These are phyloP conservation scores for Berghia stephanieae DNA, from an alignment of 1,140 invertebrate genomes.

Conservation along the genomic window DNA sequence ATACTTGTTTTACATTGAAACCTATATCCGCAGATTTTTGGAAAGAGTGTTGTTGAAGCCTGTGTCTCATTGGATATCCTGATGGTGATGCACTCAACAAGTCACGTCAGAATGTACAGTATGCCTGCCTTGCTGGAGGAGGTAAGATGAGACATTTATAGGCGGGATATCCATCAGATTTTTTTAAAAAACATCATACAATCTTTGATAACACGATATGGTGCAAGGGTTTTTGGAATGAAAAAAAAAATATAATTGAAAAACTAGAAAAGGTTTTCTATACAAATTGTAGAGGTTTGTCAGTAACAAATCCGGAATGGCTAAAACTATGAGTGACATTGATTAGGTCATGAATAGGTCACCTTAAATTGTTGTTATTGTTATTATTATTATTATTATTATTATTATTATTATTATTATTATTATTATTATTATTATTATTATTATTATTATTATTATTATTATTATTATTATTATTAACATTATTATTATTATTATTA, in stretches of 20 bases:
- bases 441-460: background rate
- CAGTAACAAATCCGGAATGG: background rate
- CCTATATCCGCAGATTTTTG: constrained; percentile 14
- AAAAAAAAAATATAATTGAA: background rate
- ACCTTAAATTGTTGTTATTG: background rate
- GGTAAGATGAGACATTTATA: background rate
- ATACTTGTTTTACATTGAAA: background rate
- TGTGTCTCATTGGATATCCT: constrained; percentile 19
- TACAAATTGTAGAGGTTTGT: background rate
- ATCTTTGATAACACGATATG: too few relatives aligned
- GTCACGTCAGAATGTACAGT: constrained; percentile 28
- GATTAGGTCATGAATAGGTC: background rate
- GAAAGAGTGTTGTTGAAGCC: constrained; percentile 1
- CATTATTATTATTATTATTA: background rate
- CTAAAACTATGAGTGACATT: background rate
- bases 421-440: constrained; percentile 4
- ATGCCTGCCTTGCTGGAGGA: background rate
- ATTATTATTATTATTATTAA: background rate
- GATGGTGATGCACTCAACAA: constrained; percentile 23
- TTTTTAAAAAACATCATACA: too few relatives aligned
- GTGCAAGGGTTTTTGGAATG: too few relatives aligned
- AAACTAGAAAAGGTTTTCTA: background rate
- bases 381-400: constrained; percentile 4
- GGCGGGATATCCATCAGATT: background rate
- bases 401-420: constrained; percentile 4